Base-by-base conservation (phyloP, 2,113 vertebrate species). In the Carassius gibelio region DNA sequence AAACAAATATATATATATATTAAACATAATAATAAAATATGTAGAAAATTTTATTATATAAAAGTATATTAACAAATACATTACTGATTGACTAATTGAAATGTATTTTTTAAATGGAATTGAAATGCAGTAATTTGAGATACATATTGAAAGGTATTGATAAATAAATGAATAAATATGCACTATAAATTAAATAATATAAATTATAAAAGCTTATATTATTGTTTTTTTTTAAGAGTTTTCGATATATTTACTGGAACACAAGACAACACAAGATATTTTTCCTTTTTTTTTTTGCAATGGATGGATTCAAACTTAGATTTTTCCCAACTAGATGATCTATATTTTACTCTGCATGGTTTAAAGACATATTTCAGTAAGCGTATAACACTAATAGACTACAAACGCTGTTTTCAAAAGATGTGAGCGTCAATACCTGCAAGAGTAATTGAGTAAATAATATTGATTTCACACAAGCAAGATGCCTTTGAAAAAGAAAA, bases 391-490 rank as follows among this genome's bases (percentile, higher is more conserved):
- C 7, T 81, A 64, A 78, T 34, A 66, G 38, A 81, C n/a, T 48
- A 45, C n/a, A 81, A 66, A 30, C 1, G 1, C 13, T 45, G 36
- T 45, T 45, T 26, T 61, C 30, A 78, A 26, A 30, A 7, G 13
- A 80, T 11, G 17, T n/a, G 13, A 59, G 6, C 21, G 1, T 82
- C 64, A 71, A 82, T 55, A 52, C 11, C 45, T 21, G 26, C 81
- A 82, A 55, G 15, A 55, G 3, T 36, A 82, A 71, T 36, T 42
- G 59, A 66, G n/a, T 10, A 64, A 55, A 82, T 52, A 68, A 26
- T 82, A 66, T 69, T 82, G 48, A 82, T 82, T 55, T 36, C 45
- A 81, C 80, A 64, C n/a, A 66, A 81, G 15, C 42, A 50, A 45
- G 66, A 68, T 68, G 23, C 62, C 42, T 81, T 38, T 68, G 57